A percentile compares a stretch with the other conserved stretches of the same genome.
These are phyloP conservation scores for Fistularia tabacaria DNA, from an alignment of 2,797 vertebrate species.

Conservation along the genomic window DNA sequence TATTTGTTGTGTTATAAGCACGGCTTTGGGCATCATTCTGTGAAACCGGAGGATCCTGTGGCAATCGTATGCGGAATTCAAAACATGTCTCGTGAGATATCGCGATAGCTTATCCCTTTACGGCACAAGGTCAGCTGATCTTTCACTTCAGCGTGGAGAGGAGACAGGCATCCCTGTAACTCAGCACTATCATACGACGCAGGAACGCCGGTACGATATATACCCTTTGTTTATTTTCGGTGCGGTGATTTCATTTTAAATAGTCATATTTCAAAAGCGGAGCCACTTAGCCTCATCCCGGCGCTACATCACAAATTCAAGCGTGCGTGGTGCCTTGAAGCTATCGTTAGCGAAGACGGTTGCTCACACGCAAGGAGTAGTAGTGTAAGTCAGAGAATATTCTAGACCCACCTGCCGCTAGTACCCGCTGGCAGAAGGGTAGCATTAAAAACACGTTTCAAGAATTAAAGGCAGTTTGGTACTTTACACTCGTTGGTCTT, in stretches of 20 bases:
- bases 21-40: no score
- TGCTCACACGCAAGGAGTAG: conserved; percentile 45
- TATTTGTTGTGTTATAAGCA: no score
- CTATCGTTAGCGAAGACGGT: conserved; percentile 25
- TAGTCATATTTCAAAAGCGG: not conserved
- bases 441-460: not conserved
- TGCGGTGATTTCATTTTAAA: not conserved
- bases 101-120: conserved; percentile 46
- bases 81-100: conserved; percentile 15
- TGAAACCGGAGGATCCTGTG: no score
- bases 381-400: conserved; percentile 65
- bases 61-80: no score
- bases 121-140: conserved; percentile 60
- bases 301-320: no score
- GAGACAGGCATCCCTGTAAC: conserved; percentile 14
- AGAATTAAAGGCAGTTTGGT: no score
- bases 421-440: conserved; percentile 4
- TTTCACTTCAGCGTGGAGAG: conserved; percentile 17
- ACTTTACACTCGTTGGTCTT: fast-evolving
- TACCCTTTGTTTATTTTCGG: not conserved
- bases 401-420: conserved; percentile 54
- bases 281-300: not conserved
- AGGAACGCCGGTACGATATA: not conserved
- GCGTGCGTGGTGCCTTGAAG: not conserved
- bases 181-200: not conserved